Evolutionary conservation across 1,140 invertebrate species (phyloP).

Genomic region (Nasonia vitripennis): DNA sequence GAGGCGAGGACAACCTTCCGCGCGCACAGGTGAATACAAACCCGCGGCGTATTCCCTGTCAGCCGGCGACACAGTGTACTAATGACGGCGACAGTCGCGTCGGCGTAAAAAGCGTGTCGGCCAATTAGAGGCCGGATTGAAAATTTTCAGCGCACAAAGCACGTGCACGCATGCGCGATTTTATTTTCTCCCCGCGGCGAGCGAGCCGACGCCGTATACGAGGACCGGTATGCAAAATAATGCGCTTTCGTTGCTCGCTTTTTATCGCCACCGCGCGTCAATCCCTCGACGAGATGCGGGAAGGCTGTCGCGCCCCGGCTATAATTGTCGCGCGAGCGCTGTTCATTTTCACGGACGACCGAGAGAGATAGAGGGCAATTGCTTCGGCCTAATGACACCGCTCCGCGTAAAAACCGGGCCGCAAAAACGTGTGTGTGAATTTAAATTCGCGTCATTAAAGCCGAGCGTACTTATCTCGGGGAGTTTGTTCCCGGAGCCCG

Average conservation of each 20-base stretch:
- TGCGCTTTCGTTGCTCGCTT: conserved; percentile 39
- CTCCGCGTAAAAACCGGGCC: background rate
- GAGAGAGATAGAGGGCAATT: background rate
- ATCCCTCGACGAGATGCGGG: background rate
- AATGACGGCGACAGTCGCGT: conserved; percentile 29
- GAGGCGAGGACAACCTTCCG: background rate
- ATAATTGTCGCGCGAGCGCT: background rate
- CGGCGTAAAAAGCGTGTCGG: conserved; percentile 24
- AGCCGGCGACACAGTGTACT: background rate
- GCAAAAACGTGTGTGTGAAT: conserved; percentile 11
- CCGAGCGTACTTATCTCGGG: conserved; percentile 41
- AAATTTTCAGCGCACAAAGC: conserved; percentile 29
- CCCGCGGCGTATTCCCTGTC: conserved; percentile 13
- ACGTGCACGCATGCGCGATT: background rate
- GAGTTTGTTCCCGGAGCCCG: conserved; percentile 13
- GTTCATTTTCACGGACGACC: background rate
- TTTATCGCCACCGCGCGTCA: conserved; percentile 7
- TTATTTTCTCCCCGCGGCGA: conserved; percentile 26
- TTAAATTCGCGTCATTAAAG: conserved; percentile 48
- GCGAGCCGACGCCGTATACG: background rate
- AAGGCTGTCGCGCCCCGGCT: background rate
- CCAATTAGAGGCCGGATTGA: conserved; percentile 22
- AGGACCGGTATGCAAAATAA: conserved; percentile 49
- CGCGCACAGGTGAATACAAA: background rate
- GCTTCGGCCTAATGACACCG: background rate